A percentile compares a stretch with the other conserved stretches of the same genome.
These are phyloP conservation scores for Chinchilla lanigera DNA, from an alignment of 2,113 vertebrate species.

Conservation along the genomic window DNA sequence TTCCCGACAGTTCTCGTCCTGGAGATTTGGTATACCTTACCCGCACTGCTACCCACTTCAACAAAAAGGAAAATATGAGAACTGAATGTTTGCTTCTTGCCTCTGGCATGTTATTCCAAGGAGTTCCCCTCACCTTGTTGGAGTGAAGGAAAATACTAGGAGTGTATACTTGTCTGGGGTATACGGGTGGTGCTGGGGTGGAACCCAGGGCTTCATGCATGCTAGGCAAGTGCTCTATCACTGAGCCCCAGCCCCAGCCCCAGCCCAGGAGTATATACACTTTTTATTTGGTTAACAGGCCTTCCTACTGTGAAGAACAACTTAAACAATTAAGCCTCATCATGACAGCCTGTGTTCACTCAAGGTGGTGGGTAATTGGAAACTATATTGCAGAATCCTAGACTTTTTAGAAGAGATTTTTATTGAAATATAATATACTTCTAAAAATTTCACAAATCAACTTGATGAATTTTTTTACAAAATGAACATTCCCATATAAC, in stretches of 20 bases:
- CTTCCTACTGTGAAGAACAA: not conserved
- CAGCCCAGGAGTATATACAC: not conserved
- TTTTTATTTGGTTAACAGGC: not conserved
- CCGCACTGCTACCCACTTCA: not conserved
- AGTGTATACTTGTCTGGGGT: not conserved
- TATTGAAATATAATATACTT: not conserved
- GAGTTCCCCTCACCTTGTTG: not conserved
- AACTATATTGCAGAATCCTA: slow-evolving; percentile 31
- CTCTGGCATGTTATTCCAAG: not conserved
- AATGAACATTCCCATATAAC: not conserved
- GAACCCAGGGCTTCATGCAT: too few relatives aligned
- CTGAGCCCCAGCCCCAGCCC: not conserved
- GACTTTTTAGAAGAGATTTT: not conserved
- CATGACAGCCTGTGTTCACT: slow-evolving; percentile 36
- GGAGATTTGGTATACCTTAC: not conserved
- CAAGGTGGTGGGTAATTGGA: slow-evolving; percentile 13
- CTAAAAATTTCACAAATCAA: slow-evolving; percentile 22
- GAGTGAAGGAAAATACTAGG: not conserved
- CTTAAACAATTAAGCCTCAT: slow-evolving; percentile 48
- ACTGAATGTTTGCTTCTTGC: not conserved
- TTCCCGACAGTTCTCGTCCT: slow-evolving; percentile 13
- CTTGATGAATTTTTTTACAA: slow-evolving; percentile 46
- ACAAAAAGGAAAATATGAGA: not conserved
- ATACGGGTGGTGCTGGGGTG: not conserved
- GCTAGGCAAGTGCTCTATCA: not conserved